phyloP scores from a whole-genome alignment of 2,113 vertebrate genomes.

The Crotalus viridis region DNA sequence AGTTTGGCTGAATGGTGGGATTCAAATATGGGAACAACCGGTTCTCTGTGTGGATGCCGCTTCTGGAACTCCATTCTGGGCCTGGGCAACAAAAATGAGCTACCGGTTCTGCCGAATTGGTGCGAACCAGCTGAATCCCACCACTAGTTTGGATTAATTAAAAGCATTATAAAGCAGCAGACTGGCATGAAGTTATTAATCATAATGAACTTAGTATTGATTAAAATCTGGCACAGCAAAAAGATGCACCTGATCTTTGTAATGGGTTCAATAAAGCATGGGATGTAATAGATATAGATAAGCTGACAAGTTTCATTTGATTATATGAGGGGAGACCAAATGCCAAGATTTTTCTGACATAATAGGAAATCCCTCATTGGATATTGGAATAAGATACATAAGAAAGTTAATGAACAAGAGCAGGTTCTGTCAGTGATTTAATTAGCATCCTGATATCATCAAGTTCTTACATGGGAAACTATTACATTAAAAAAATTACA shows the following conservation, averaged over 20 bases:
- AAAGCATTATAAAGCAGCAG: neutral
- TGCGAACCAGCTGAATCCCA: too few species aligned
- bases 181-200: constrained; percentile 4
- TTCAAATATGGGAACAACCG: too few species aligned
- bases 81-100: too few species aligned
- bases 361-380: neutral
- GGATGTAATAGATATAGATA: neutral
- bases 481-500: neutral
- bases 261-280: constrained; percentile 4
- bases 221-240: neutral
- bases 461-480: neutral
- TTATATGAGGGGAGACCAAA: neutral
- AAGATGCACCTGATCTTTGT: constrained; percentile 12
- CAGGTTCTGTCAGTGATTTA: constrained; percentile 3
- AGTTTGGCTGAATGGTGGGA: too few species aligned
- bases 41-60: too few species aligned
- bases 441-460: constrained; percentile 1
- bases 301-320: constrained; percentile 6
- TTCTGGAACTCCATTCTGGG: too few species aligned
- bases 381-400: neutral
- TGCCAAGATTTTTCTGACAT: neutral
- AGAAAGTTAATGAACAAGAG: constrained; percentile 4
- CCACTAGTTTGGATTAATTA: neutral
- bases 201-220: neutral
- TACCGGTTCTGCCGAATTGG: too few species aligned